phyloP scores from a whole-genome alignment of 2,797 vertebrate species.

The Melanotaenia parkinsoni region DNA sequence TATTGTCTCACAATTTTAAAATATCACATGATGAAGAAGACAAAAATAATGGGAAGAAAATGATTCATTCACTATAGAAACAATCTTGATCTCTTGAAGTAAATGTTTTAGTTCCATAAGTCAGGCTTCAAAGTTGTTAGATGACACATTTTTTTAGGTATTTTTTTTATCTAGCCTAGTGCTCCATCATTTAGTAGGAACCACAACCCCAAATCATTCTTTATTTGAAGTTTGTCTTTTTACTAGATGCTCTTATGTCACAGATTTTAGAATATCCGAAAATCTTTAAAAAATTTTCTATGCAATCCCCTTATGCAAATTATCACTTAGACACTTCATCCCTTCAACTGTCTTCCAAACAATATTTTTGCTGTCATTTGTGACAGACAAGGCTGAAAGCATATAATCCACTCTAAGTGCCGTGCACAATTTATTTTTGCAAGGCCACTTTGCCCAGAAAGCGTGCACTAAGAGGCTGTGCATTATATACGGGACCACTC shows the following conservation, averaged over 20 bases:
- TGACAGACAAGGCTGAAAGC: conserved; percentile 50
- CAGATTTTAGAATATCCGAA: too few species aligned
- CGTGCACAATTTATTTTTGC: conserved; percentile 63
- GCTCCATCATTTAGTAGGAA: too few species aligned
- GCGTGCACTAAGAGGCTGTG: conserved; percentile 50
- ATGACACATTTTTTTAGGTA: too few species aligned
- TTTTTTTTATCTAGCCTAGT: not conserved
- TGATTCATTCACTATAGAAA: not conserved
- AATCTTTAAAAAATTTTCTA: not conserved
- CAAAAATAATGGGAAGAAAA: not conserved
- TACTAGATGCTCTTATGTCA: not conserved
- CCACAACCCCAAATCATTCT: too few species aligned
- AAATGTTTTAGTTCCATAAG: not conserved
- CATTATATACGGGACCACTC: conserved; percentile 37
- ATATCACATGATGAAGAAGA: not conserved
- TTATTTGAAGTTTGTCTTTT: not conserved
- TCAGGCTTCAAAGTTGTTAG: too few species aligned
- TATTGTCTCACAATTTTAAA: not conserved
- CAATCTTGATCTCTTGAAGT: not conserved
- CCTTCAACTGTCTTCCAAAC: conserved; percentile 3
- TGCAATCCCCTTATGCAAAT: not conserved
- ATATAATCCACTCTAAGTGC: conserved; percentile 60
- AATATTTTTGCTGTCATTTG: conserved; percentile 41
- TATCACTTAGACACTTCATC: conserved; percentile 1
- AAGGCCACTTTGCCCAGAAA: conserved; percentile 61